These are phyloP conservation scores for Drosophila fulvimacula DNA, from an alignment of 2,888 invertebrate species.

Conservation along the genomic window DNA sequence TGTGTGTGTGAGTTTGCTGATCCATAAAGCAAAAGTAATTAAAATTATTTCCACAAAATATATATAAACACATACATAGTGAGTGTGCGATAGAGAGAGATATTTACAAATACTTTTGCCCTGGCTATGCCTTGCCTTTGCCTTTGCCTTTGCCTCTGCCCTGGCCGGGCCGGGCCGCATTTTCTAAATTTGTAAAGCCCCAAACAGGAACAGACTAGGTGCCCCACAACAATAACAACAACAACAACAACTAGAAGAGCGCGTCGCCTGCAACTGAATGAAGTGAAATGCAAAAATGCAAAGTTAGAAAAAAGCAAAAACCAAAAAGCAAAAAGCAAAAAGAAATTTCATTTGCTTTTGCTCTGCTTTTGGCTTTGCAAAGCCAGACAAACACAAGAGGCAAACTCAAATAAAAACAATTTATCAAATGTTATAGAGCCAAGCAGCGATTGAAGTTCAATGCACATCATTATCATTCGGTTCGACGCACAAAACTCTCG, in stretches of 20 bases:
- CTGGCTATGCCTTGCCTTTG: constrained; percentile 31
- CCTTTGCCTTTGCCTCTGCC: constrained; percentile 7
- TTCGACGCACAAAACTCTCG: constrained; percentile 45
- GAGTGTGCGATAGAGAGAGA: neutral
- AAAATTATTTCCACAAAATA: constrained; percentile 70
- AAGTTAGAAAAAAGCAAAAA: neutral
- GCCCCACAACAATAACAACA: constrained; percentile 14
- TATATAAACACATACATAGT: constrained; percentile 19
- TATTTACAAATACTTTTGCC: constrained; percentile 21
- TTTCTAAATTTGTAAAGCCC: constrained; percentile 82
- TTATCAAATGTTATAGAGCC: constrained; percentile 63
- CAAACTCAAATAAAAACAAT: constrained; percentile 54
- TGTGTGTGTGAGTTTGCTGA: constrained; percentile 52
- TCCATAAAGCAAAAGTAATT: constrained; percentile 77
- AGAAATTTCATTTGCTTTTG: constrained; percentile 30
- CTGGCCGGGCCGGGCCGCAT: constrained; percentile 76
- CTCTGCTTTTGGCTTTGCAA: constrained; percentile 23
- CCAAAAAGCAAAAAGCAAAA: neutral
- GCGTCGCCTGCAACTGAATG: constrained; percentile 56
- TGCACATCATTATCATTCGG: constrained; percentile 83
- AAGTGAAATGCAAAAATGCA: constrained; percentile 57
- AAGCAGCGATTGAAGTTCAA: constrained; percentile 83
- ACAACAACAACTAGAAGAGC: neutral
- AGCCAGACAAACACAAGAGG: constrained; percentile 20
- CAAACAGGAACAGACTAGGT: constrained; percentile 68